Evolutionary conservation across 2,888 invertebrate species (phyloP), one percentile per base, ranked within the genome.

Genomic region (Esperia sulphurella): DNA sequence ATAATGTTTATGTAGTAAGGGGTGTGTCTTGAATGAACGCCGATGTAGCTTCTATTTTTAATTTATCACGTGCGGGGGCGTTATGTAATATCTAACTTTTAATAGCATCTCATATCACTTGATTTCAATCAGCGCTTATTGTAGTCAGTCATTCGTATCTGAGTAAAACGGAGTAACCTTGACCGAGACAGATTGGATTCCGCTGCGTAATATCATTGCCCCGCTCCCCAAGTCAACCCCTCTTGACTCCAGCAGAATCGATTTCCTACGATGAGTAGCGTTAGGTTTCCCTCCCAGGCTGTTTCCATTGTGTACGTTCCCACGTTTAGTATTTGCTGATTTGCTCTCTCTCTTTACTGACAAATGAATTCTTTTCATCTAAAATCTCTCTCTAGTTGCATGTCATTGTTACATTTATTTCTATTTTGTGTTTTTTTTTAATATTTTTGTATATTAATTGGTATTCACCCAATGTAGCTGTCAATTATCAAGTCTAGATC

Each of bases 161-260:
- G 60, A 62, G 63, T 68, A 64, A 65, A 63, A 58, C 59, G 49
- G 68, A 61, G 72, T 83, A 77, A 81, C 85, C 85, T 86, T 87
- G 85, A 76, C 83, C 82, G 70, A 82, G 78, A 73, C 72, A 60
- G 61, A 63, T 53, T 58, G 51, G 60, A 62, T 71, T 75, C 65
- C 67, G 57, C 51, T 29, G 67, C 73, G 67, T 69, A 65, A 71
- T 71, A 70, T 54, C 60, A 59, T 58, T 58, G 56, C 64, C 53
- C 53, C 54, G 52, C 53, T 60, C 61, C 66, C 61, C 57, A 14
- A 52, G 52, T 59, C 57, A 58, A 54, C 51, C 51, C 53, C 68
- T 61, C 66, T 28, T 12, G 63, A 59, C 58, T 63, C 56, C 56
- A 67, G 65, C 65, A 65, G 59, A 65, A 80, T 81, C 75, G 79